phyloP scores from a whole-genome alignment of 2,113 vertebrate genomes.

The Loxodonta africana region DNA sequence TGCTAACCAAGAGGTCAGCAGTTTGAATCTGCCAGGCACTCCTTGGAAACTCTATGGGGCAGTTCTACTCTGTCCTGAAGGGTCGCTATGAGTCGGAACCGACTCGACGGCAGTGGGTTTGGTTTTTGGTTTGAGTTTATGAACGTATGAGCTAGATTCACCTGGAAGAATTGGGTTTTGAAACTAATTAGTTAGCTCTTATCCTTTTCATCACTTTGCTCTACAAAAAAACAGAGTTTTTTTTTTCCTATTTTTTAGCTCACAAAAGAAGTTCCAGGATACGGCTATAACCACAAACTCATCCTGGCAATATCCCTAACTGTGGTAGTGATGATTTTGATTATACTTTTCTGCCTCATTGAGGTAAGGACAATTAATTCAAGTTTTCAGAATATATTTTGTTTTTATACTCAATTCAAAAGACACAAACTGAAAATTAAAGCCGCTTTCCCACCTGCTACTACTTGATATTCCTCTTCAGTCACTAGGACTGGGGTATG shows the following conservation, averaged over 20 bases:
- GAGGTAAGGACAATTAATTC: constrained; percentile 72
- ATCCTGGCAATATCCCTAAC: constrained; percentile 61
- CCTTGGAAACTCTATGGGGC: no score
- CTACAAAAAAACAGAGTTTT: neutral
- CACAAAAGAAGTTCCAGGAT: neutral
- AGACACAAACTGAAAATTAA: neutral
- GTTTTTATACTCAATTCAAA: neutral
- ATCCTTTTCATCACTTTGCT: neutral
- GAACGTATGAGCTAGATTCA: neutral
- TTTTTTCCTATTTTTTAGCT: neutral
- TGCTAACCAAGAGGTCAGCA: no score
- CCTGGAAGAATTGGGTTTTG: neutral
- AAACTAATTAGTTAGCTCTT: neutral
- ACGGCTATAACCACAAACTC: neutral
- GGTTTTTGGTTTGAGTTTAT: neutral
- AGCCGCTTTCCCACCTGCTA: neutral
- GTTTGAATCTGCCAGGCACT: no score
- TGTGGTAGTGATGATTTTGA: neutral
- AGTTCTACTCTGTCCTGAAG: no score
- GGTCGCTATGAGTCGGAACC: no score
- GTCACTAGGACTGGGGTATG: neutral
- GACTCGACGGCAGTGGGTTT: no score
- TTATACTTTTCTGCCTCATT: constrained; percentile 63
- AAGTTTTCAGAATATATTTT: neutral
- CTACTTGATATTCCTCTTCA: neutral